Percentiles rank a stretch among this genome's conserved stretches.
These are phyloP conservation scores for Dermolepida albohirtum DNA, from an alignment of 2,888 invertebrate species.

Conservation along the genomic window DNA sequence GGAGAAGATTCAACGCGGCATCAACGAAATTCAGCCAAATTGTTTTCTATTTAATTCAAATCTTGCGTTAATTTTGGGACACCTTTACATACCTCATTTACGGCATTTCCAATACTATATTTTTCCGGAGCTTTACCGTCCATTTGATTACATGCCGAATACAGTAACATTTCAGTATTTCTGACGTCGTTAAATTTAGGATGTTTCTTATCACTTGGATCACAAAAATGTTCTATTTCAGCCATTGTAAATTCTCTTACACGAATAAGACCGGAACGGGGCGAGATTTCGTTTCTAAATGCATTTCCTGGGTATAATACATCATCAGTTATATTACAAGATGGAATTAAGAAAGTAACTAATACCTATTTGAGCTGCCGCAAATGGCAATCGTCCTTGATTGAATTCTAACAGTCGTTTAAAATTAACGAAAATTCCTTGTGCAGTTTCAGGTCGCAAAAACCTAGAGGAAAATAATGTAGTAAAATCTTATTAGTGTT, in stretches of 20 bases:
- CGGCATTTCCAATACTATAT: constrained; percentile 89
- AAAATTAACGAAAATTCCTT: constrained; percentile 99
- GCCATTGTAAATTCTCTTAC: constrained; percentile 99
- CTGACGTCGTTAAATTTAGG: constrained; percentile 87
- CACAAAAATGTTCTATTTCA: constrained; percentile 99
- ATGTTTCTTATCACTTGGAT: constrained; percentile 88
- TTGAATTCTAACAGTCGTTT: constrained; percentile 97
- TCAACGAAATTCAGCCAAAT: too few relatives aligned
- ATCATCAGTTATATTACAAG: constrained; percentile 1
- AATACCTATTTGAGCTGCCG: constrained; percentile 97
- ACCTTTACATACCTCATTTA: constrained; percentile 70
- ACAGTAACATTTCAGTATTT: constrained; percentile 82
- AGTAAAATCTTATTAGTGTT: neutral
- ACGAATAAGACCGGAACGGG: constrained; percentile 92
- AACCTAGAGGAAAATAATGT: constrained; percentile 68
- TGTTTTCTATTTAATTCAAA: too few relatives aligned
- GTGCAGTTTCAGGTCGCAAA: constrained; percentile 98
- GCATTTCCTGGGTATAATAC: constrained; percentile 75
- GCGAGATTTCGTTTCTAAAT: constrained; percentile 99
- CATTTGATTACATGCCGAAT: constrained; percentile 98
- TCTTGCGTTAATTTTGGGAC: too few relatives aligned
- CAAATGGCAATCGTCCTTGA: constrained; percentile 95
- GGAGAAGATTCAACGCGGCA: too few relatives aligned
- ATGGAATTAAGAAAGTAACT: constrained; percentile 63
- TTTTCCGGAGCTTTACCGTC: constrained; percentile 89